phyloP scores from a whole-genome alignment of 2,797 vertebrate species.

The Anguilla marmorata region DNA sequence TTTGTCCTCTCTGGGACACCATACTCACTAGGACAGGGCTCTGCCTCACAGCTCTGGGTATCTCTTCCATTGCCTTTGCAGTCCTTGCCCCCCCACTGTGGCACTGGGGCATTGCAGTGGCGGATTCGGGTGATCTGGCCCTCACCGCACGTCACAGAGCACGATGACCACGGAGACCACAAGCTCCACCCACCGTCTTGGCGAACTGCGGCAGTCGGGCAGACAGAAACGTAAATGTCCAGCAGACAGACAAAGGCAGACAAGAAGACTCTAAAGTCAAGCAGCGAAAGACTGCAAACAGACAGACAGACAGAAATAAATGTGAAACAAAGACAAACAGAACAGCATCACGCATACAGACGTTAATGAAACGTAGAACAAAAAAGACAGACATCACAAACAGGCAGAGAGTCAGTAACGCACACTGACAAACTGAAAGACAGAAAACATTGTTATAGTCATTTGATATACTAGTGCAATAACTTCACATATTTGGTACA shows the following conservation, averaged over 20 bases:
- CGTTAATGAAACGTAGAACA: neutral
- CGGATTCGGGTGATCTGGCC: constrained; percentile 87
- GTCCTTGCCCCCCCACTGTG: constrained; percentile 82
- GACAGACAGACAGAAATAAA: neutral
- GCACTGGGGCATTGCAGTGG: constrained; percentile 88
- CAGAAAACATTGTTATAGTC: neutral
- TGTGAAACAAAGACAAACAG: neutral
- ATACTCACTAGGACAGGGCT: constrained; percentile 64
- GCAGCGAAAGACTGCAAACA: neutral
- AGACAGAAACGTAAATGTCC: neutral
- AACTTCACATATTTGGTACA: neutral
- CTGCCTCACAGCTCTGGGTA: constrained; percentile 71
- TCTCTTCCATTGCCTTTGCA: constrained; percentile 81
- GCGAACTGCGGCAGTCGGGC: constrained; percentile 66
- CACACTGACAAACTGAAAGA: neutral
- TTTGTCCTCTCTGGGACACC: neutral
- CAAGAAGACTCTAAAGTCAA: neutral
- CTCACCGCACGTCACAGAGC: constrained; percentile 88
- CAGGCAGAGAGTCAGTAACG: neutral
- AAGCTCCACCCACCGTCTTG: constrained; percentile 89
- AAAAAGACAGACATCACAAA: neutral
- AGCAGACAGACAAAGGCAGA: neutral
- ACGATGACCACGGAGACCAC: constrained; percentile 97
- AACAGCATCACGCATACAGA: neutral
- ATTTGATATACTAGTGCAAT: neutral